A percentile compares a stretch with the other conserved stretches of the same genome.
Evolutionary conservation across 1,140 invertebrate species (phyloP).

Genomic region (Cherax destructor): DNA sequence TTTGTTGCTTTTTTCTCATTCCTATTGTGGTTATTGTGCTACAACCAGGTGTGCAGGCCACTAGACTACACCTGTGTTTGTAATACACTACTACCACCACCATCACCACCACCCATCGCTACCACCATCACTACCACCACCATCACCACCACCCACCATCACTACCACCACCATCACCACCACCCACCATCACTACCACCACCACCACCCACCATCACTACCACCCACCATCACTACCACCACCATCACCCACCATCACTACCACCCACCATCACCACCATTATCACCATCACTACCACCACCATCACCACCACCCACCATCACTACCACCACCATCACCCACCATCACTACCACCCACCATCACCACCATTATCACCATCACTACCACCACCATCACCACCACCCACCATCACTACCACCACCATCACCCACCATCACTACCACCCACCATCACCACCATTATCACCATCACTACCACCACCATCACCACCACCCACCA

Average conservation of each 20-base stretch:
- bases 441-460: background rate
- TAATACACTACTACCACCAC: too few relatives aligned
- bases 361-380: background rate
- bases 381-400: background rate
- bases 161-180: too few relatives aligned
- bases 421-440: background rate
- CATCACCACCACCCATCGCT: background rate
- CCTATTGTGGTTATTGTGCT: too few relatives aligned
- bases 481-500: background rate
- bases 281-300: background rate
- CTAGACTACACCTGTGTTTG: too few relatives aligned
- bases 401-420: background rate
- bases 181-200: too few relatives aligned
- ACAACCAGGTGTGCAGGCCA: too few relatives aligned
- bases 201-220: too few relatives aligned
- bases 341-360: background rate
- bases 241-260: background rate
- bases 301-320: background rate
- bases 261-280: background rate
- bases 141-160: background rate
- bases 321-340: background rate
- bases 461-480: constrained; percentile 7
- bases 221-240: too few relatives aligned
- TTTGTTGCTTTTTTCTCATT: too few relatives aligned
- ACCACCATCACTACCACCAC: background rate